These are phyloP conservation scores for Entosphenus tridentatus DNA, from an alignment of 2,113 vertebrate species.

Conservation along the genomic window DNA sequence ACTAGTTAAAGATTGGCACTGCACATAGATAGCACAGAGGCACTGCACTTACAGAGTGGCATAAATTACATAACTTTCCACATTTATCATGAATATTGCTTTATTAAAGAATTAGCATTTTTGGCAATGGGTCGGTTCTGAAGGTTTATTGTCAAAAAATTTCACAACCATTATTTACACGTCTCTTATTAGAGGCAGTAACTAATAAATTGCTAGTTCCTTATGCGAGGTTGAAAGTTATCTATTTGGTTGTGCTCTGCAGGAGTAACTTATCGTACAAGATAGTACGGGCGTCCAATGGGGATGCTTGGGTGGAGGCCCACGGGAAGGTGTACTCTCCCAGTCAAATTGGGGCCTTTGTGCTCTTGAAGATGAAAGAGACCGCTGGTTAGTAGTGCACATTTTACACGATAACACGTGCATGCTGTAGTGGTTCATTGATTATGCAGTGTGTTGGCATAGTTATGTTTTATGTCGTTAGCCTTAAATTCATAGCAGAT, in stretches of 20 bases:
- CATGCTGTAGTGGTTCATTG: too few relatives aligned
- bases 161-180: neutral
- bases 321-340: constrained; percentile 90
- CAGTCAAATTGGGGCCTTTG: constrained; percentile 79
- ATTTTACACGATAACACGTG: rapidly evolving
- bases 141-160: constrained; percentile 1
- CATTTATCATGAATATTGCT: too few relatives aligned
- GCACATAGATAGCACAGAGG: too few relatives aligned
- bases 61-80: too few relatives aligned
- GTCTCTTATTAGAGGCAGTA: too few relatives aligned
- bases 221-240: too few relatives aligned
- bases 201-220: too few relatives aligned
- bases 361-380: constrained; percentile 97
- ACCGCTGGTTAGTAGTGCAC: constrained; percentile 45
- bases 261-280: constrained; percentile 91
- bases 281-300: constrained; percentile 83
- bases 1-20: too few relatives aligned
- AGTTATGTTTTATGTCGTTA: neutral
- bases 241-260: constrained; percentile 9
- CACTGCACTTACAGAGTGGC: too few relatives aligned
- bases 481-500: neutral
- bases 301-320: constrained; percentile 89
- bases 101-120: too few relatives aligned
- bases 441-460: neutral
- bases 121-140: neutral